Conservation (phyloP, 2,888 invertebrate genomes). For the Caenorhabditis plicata region DNA sequence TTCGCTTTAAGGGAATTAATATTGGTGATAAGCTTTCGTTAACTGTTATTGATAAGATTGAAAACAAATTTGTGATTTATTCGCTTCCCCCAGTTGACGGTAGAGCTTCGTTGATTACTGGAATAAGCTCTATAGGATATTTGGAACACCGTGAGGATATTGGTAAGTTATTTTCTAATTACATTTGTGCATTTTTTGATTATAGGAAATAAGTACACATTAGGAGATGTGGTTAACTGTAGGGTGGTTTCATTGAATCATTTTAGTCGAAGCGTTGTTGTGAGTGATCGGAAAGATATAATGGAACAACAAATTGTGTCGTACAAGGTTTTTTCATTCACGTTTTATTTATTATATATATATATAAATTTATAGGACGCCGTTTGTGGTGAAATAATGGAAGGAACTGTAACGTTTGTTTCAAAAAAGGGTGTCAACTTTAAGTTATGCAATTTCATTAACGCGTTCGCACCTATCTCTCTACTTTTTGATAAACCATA, state of each 20-base stretch:
- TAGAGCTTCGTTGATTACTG: conserved; percentile 36
- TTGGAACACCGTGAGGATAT: conserved; percentile 32
- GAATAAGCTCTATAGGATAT: conserved; percentile 19
- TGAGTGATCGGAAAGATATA: conserved; percentile 51
- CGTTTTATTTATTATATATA: not conserved
- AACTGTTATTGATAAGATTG: conserved; percentile 40
- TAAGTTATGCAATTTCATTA: conserved; percentile 29
- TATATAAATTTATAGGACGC: conserved; percentile 30
- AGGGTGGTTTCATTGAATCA: conserved; percentile 51
- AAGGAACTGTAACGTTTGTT: conserved; percentile 24
- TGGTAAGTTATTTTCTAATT: conserved; percentile 6
- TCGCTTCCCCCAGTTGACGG: conserved; percentile 28
- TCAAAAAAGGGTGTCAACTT: conserved; percentile 30
- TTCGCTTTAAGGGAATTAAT: conserved; percentile 8
- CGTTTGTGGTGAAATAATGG: conserved; percentile 37
- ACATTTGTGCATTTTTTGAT: not conserved
- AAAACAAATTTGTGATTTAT: conserved; percentile 38
- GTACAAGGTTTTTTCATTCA: conserved; percentile 32
- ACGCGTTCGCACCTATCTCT: conserved; percentile 45
- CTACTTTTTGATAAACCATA: conserved; percentile 43
- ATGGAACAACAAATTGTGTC: conserved; percentile 51
- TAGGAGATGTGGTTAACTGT: conserved; percentile 48
- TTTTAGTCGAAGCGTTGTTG: conserved; percentile 48
- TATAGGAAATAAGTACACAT: conserved; percentile 26
- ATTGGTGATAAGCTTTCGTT: conserved; percentile 48